Percentiles rank a stretch among this genome's conserved stretches.
Conservation (phyloP, 1,140 invertebrate species). For the Zaprionus tsacasi region DNA sequence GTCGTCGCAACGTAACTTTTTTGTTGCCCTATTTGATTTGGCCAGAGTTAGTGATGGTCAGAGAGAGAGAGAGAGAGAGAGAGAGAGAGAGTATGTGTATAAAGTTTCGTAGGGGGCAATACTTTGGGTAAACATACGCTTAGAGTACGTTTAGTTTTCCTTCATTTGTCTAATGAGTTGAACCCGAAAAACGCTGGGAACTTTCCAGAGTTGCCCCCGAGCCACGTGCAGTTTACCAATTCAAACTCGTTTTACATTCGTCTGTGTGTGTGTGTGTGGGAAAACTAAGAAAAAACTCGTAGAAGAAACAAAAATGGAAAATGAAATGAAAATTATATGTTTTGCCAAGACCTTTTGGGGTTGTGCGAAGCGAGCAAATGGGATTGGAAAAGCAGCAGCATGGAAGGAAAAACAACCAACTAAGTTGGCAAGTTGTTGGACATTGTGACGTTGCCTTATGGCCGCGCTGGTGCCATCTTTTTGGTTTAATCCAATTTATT, state of each 20-base stretch:
- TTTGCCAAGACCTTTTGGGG: conserved; percentile 39
- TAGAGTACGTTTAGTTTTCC: conserved; percentile 67
- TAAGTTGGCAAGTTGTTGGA: conserved; percentile 73
- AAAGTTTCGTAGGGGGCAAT: conserved; percentile 65
- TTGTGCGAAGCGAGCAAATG: conserved; percentile 32
- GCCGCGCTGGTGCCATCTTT: conserved; percentile 77
- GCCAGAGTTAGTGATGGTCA: conserved; percentile 41
- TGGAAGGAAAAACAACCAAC: conserved; percentile 34
- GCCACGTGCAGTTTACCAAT: conserved; percentile 65
- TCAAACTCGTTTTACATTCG: conserved; percentile 43
- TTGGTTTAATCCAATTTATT: conserved; percentile 83
- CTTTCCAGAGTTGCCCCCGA: conserved; percentile 16
- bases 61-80: background rate
- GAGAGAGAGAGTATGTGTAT: conserved; percentile 8
- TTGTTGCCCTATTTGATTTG: conserved; percentile 63
- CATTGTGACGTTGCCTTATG: conserved; percentile 65
- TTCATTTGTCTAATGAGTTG: conserved; percentile 81
- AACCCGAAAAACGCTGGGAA: conserved; percentile 30
- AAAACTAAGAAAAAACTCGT: conserved; percentile 25
- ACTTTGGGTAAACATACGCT: conserved; percentile 57
- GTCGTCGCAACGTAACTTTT: conserved; percentile 56
- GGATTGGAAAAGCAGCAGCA: conserved; percentile 43
- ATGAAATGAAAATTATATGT: conserved; percentile 20
- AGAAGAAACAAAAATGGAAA: conserved; percentile 31
- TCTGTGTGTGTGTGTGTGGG: conserved; percentile 30